Conservation (phyloP, 2,797 vertebrate species). For the Crocodylus rhombifer region DNA sequence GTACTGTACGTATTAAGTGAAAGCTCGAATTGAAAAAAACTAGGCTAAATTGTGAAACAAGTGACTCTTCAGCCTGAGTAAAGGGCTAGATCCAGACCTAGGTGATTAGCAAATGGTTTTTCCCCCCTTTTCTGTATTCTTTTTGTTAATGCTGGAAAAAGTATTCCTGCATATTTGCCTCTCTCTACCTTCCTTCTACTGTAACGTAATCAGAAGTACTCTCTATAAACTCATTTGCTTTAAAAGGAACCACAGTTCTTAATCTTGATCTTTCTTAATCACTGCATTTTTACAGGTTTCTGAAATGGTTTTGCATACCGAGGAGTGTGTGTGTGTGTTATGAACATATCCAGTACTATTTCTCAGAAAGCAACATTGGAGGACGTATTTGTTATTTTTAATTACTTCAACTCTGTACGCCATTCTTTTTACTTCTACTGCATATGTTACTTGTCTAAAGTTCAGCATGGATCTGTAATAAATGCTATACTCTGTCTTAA, state of each 20-base stretch:
- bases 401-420: slow-evolving; percentile 32
- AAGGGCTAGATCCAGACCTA: neutral
- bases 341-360: neutral
- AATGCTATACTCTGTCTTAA: slow-evolving; percentile 33
- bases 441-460: slow-evolving; percentile 26
- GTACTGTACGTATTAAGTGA: neutral
- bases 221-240: neutral
- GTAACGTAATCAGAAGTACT: neutral
- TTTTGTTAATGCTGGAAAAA: neutral
- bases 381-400: neutral
- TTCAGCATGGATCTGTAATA: slow-evolving; percentile 24
- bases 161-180: neutral
- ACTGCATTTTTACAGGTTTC: neutral
- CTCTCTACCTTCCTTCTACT: neutral
- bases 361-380: neutral
- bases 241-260: neutral
- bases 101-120: neutral
- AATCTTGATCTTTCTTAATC: neutral
- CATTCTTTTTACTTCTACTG: neutral
- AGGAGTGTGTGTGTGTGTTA: neutral
- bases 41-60: neutral
- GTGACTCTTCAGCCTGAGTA: neutral
- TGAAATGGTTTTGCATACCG: neutral
- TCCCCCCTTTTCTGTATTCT: neutral
- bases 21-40: neutral